Conservation (phyloP, 2,888 invertebrate genomes). For the Ectemnius lituratus region DNA sequence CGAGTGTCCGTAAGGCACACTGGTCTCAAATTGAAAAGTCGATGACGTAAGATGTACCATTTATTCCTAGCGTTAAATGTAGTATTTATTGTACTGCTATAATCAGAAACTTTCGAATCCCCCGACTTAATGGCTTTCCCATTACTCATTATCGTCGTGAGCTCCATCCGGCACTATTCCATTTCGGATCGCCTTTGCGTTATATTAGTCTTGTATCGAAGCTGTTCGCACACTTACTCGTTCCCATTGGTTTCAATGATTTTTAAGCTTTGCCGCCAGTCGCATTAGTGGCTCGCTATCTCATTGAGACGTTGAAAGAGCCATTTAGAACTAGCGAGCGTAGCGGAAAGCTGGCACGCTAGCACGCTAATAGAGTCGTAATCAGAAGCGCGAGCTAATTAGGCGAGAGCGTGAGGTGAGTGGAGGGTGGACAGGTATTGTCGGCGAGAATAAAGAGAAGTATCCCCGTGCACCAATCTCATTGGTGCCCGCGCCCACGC, state of each 20-base stretch:
- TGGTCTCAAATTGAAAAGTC: constrained; percentile 6
- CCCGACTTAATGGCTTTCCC: not conserved
- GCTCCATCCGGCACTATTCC: too few relatives aligned
- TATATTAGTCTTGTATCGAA: too few relatives aligned
- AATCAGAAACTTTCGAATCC: constrained; percentile 2
- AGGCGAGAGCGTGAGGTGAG: constrained; percentile 46
- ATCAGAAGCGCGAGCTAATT: constrained; percentile 51
- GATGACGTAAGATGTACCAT: constrained; percentile 11
- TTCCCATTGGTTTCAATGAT: too few relatives aligned
- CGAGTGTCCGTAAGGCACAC: constrained; percentile 9
- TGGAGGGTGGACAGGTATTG: constrained; percentile 6
- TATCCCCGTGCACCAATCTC: constrained; percentile 20
- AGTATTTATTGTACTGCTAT: not conserved
- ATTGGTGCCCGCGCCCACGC: constrained; percentile 48
- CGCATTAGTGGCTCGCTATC: not conserved
- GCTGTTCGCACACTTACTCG: too few relatives aligned
- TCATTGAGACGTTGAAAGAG: constrained; percentile 3
- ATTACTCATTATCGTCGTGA: not conserved
- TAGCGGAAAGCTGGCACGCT: not conserved
- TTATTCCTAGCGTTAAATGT: constrained; percentile 12
- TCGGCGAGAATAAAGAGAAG: too few relatives aligned
- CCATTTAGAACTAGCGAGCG: too few relatives aligned
- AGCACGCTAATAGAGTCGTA: constrained; percentile 45
- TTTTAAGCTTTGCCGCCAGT: not conserved
- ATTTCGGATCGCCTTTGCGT: too few relatives aligned